These are phyloP conservation scores for Phaetusa simplex DNA, from an alignment of 2,113 vertebrate species.

Conservation along the genomic window DNA sequence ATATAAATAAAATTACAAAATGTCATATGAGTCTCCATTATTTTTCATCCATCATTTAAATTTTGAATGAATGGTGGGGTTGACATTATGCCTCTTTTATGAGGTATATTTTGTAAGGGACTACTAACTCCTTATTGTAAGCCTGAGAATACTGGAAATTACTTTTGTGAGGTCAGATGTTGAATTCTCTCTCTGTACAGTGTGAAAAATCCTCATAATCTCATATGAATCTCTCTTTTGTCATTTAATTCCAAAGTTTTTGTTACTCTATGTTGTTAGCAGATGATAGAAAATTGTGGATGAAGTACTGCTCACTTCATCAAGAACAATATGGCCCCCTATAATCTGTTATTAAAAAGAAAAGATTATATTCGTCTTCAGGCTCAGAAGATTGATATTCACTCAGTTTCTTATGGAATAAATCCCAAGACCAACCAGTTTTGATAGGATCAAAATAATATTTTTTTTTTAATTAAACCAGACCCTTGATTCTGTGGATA, in stretches of 20 bases:
- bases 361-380: neutral
- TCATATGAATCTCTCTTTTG: neutral
- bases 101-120: neutral
- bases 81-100: neutral
- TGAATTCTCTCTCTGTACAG: neutral
- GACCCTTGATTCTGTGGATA: neutral
- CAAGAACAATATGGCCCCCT: neutral
- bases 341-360: neutral
- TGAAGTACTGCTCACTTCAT: neutral
- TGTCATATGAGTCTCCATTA: neutral
- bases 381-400: neutral
- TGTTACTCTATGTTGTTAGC: neutral
- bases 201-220: neutral
- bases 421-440: neutral
- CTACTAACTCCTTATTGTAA: neutral
- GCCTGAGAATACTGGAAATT: neutral
- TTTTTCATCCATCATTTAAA: neutral
- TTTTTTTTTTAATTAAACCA: neutral
- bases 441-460: neutral
- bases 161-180: neutral
- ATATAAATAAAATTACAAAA: neutral
- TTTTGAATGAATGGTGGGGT: neutral
- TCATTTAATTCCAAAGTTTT: neutral
- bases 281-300: neutral
- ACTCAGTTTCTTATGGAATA: neutral